Evolutionary conservation across 2,113 vertebrate species (phyloP).

Genomic region (Pangasianodon gigas): DNA sequence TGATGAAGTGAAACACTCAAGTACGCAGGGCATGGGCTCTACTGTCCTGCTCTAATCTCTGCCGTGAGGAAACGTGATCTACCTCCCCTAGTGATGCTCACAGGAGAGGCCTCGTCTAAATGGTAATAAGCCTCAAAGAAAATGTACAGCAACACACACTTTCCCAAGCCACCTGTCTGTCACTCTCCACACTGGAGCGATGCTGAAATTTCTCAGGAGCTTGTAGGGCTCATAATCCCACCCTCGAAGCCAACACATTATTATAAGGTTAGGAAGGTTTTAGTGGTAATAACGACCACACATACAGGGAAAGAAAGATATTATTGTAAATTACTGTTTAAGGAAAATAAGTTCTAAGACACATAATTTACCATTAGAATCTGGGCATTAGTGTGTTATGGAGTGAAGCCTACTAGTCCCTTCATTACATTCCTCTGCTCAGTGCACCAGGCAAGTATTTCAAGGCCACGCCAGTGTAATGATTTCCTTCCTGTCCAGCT

Average conservation of each 20-base stretch:
- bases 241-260: constrained; percentile 37
- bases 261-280: constrained; percentile 31
- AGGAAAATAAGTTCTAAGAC: constrained; percentile 18
- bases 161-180: constrained; percentile 36
- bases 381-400: not conserved
- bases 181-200: constrained; percentile 14
- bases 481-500: constrained; percentile 11
- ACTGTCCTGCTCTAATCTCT: constrained; percentile 55
- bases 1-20: constrained; percentile 52
- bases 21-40: constrained; percentile 55
- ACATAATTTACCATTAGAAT: constrained; percentile 12
- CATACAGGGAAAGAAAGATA: constrained; percentile 21
- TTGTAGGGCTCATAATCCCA: not conserved
- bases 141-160: constrained; percentile 9
- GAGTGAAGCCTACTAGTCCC: constrained; percentile 11
- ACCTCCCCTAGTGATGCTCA: constrained; percentile 45
- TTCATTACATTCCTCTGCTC: constrained; percentile 25
- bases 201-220: constrained; percentile 24
- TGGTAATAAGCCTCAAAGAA: constrained; percentile 30
- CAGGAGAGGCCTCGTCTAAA: constrained; percentile 25
- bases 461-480: constrained; percentile 5
- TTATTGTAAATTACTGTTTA: constrained; percentile 38
- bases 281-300: constrained; percentile 39
- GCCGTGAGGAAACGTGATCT: constrained; percentile 61
- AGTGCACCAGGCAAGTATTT: not conserved